Base-by-base conservation (phyloP, 2,113 vertebrate genomes). In the Tragulus kanchil region DNA sequence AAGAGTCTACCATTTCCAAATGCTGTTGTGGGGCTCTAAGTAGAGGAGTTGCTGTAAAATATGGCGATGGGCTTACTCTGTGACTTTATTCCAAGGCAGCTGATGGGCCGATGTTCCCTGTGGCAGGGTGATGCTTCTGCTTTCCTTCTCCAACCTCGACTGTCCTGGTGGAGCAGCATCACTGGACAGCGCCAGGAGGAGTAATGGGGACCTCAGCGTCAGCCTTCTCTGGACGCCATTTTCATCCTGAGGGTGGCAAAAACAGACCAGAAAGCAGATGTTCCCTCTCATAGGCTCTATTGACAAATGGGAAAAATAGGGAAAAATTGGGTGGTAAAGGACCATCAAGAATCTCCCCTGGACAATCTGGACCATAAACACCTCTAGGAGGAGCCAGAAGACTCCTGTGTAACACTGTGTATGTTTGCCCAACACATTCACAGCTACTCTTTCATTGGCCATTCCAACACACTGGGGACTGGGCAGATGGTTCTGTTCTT, bases 301-400 rank as follows among this genome's bases (percentile, higher is more conserved):
- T 94, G 97, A 87, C 61, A 97, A 78, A 85, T 56, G 85, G 85
- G 31, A 89, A 52, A 85, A 8, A 19, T 75, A 82, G 79, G 50
- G 28, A 90, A 78, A 75, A 84, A 89, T 52, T 1, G 2, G 48
- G 73, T 91, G 26, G 19, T 26, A 16, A 28, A 14, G 69, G 36
- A 13, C 16, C 67, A 54, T 61, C 62, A 93, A 69, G 61, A 71
- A 71, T 56, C 67, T 31, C 8, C 21, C 58, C 11, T 9, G 45
- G 48, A n/a, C 89, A 31, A 56, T 61, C 54, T 93, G 78, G 56
- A 81, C 10, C 28, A 31, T 61, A 28, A 62, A 73, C 36, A 17
- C 42, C n/a, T 10, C 8, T 6, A 25, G 8, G 78, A 91, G 21
- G 42, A 36, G 15, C 54, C 52, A 50, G 83, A 3, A 54, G 58